A percentile compares a stretch with the other conserved stretches of the same genome.
Conservation (phyloP, 1,140 invertebrate genomes). For the Pomacea maculata region DNA sequence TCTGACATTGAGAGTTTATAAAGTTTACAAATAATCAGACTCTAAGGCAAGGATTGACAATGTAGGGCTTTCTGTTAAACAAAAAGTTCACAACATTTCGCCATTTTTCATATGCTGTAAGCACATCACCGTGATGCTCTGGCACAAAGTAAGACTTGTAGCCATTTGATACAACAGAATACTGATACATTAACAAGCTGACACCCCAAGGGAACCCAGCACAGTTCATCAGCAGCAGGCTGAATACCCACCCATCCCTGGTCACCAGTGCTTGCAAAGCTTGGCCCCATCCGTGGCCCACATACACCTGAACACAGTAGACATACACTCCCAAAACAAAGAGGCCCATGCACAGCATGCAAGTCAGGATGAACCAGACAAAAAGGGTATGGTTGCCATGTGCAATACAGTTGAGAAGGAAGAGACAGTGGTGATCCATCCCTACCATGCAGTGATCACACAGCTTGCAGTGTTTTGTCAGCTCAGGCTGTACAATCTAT, state of each 20-base stretch:
- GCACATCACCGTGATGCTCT: background rate
- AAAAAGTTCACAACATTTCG: constrained; percentile 23
- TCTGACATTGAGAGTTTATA: too few species aligned
- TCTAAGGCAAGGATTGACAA: constrained; percentile 1
- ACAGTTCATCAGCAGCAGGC: constrained; percentile 39
- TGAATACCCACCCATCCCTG: constrained; percentile 41
- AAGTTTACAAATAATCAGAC: background rate
- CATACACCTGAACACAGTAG: constrained; percentile 27
- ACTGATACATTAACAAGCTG: constrained; percentile 46
- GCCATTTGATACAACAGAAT: constrained; percentile 42
- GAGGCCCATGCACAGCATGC: constrained; percentile 34
- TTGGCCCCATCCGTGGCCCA: constrained; percentile 1
- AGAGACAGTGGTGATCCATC: constrained; percentile 63
- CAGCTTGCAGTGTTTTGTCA: constrained; percentile 57
- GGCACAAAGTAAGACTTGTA: constrained; percentile 40
- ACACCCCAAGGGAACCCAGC: constrained; percentile 41
- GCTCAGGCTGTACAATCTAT: constrained; percentile 40
- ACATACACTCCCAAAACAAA: constrained; percentile 33
- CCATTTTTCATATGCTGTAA: constrained; percentile 11
- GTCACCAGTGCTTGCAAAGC: constrained; percentile 25
- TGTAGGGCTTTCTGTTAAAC: constrained; percentile 6
- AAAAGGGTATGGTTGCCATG: constrained; percentile 54
- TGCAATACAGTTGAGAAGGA: constrained; percentile 58
- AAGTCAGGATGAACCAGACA: constrained; percentile 46
- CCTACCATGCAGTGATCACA: constrained; percentile 52